Conservation (phyloP, 2,888 invertebrate genomes). For the Amorpha juglandis region DNA sequence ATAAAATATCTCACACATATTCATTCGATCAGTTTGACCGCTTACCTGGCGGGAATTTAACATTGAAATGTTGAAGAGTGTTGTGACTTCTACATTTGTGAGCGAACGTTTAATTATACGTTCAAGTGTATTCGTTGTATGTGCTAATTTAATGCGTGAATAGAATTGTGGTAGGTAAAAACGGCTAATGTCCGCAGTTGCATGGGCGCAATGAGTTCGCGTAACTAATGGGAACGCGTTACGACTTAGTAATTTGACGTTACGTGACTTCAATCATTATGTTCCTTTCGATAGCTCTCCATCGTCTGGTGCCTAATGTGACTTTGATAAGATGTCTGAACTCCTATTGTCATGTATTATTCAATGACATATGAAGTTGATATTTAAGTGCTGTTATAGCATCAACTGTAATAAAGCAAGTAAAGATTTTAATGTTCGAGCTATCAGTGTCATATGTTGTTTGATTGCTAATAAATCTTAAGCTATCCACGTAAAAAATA, state of each 20-base stretch:
- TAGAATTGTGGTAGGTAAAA: slow-evolving; percentile 22
- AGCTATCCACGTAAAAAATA: too few species aligned
- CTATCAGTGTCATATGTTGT: background rate
- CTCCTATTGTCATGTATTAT: slow-evolving; percentile 4
- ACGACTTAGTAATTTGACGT: slow-evolving; percentile 57
- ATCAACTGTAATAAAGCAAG: background rate
- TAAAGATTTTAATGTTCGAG: background rate
- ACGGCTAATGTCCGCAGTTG: slow-evolving; percentile 30
- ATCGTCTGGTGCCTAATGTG: slow-evolving; percentile 25
- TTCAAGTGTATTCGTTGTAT: background rate
- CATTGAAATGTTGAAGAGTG: background rate
- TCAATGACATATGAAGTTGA: background rate
- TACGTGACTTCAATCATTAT: slow-evolving; percentile 55
- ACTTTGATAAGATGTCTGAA: slow-evolving; percentile 27
- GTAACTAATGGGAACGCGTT: slow-evolving; percentile 58
- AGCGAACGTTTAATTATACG: background rate
- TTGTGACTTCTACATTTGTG: background rate
- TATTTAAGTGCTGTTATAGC: slow-evolving; percentile 1
- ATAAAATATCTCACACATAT: slow-evolving; percentile 6
- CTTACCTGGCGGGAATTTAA: background rate
- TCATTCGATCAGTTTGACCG: background rate
- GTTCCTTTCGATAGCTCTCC: slow-evolving; percentile 26
- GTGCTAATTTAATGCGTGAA: slow-evolving; percentile 16
- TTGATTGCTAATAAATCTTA: background rate
- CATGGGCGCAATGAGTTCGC: slow-evolving; percentile 44